Conservation (phyloP, 2,888 invertebrate species). For the Tipula unca region DNA sequence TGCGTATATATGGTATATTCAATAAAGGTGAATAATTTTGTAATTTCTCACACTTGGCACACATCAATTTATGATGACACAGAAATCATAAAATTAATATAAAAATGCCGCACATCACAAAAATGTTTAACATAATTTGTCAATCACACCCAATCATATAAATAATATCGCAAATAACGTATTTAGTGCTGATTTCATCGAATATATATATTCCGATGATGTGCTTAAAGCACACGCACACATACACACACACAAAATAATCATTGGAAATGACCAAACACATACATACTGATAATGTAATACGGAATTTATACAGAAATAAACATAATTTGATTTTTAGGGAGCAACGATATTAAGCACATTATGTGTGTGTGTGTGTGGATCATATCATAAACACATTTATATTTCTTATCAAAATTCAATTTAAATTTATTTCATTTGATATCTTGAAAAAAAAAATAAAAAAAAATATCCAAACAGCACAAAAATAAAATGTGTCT, state of each 20-base stretch:
- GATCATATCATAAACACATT: constrained; percentile 2
- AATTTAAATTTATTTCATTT: background rate
- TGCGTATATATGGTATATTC: too few species aligned
- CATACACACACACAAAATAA: background rate
- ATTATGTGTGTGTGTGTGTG: background rate
- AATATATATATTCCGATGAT: background rate
- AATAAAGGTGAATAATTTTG: too few species aligned
- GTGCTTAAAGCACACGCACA: background rate
- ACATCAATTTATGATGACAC: background rate
- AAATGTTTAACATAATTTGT: background rate
- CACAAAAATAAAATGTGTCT: constrained; percentile 9
- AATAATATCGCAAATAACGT: background rate
- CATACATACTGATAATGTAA: background rate
- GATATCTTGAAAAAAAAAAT: background rate
- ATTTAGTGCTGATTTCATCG: background rate
- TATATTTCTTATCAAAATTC: background rate
- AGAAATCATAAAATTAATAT: too few species aligned
- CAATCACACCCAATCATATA: background rate
- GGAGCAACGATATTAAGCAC: background rate
- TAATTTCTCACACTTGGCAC: too few species aligned
- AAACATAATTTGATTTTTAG: background rate
- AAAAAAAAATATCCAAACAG: background rate
- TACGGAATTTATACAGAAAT: background rate
- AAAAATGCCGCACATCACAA: background rate
- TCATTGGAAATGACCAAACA: background rate